phyloP scores from a whole-genome alignment of 1,140 invertebrate species.

The Leptopilina boulardi region DNA sequence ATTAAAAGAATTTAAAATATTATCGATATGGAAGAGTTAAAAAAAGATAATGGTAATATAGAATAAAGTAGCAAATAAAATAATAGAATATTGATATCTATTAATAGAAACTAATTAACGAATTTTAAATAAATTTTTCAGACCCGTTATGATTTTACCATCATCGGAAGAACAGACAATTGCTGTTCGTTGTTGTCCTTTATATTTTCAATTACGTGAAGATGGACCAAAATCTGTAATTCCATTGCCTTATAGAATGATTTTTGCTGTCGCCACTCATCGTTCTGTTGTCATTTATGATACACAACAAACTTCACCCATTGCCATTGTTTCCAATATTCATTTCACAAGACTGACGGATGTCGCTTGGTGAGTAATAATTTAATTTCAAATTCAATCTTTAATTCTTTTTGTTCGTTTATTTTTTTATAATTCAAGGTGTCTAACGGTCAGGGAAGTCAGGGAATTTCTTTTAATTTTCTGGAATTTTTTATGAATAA shows the following conservation, averaged over 20 bases:
- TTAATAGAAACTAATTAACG: too few relatives aligned
- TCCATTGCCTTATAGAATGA: constrained; percentile 87
- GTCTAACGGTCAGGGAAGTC: too few relatives aligned
- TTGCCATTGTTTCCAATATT: constrained; percentile 92
- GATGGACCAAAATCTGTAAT: constrained; percentile 77
- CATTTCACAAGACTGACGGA: constrained; percentile 96
- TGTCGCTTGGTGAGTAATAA: constrained; percentile 84
- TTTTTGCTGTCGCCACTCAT: constrained; percentile 94
- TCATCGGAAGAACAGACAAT: constrained; percentile 87
- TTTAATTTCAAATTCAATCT: constrained; percentile 33
- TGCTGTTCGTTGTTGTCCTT: constrained; percentile 88
- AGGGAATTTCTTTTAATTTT: too few relatives aligned
- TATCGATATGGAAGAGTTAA: too few relatives aligned
- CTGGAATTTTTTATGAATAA: too few relatives aligned
- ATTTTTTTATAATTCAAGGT: too few relatives aligned
- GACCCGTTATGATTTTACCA: constrained; percentile 89
- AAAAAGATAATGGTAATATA: too few relatives aligned
- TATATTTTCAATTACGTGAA: constrained; percentile 82
- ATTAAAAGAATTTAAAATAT: too few relatives aligned
- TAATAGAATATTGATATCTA: too few relatives aligned
- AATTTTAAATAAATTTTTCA: constrained; percentile 70
- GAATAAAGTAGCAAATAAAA: too few relatives aligned
- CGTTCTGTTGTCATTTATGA: constrained; percentile 93
- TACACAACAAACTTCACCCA: constrained; percentile 90
- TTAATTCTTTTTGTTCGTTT: constrained; percentile 3